Evolutionary conservation across 2,113 vertebrate species (phyloP).

Genomic region (Aspiorhynchus laticeps): DNA sequence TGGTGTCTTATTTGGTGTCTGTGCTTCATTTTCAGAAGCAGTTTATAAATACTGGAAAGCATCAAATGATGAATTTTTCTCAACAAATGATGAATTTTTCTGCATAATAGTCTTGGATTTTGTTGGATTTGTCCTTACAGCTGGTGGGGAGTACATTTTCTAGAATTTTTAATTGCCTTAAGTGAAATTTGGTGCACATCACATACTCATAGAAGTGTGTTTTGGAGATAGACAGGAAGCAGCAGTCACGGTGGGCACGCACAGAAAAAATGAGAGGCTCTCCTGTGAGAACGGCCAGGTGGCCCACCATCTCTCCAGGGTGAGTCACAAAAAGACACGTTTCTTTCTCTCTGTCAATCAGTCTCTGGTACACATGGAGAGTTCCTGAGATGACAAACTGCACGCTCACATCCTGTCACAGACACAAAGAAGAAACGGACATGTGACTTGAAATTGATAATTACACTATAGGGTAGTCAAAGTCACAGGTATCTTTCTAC

Average conservation of each 20-base stretch:
- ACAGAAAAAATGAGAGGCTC: constrained; percentile 94
- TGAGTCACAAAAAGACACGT: constrained; percentile 88
- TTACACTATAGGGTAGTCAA: neutral
- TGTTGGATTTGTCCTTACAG: neutral
- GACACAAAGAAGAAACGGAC: neutral
- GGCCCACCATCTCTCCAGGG: constrained; percentile 91
- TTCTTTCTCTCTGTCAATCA: constrained; percentile 89
- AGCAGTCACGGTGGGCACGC: constrained; percentile 88
- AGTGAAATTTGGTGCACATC: neutral
- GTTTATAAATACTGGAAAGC: neutral
- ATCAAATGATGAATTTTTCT: neutral
- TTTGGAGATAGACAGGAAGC: constrained; percentile 92
- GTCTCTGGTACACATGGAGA: constrained; percentile 90
- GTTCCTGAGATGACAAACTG: constrained; percentile 89
- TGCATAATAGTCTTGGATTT: neutral
- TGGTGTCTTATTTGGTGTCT: neutral
- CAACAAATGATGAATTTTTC: no score
- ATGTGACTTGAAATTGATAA: neutral
- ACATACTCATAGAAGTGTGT: constrained; percentile 94
- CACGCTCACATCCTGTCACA: constrained; percentile 84
- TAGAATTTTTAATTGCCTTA: neutral
- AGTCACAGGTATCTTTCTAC: constrained; percentile 63
- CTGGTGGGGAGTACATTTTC: neutral
- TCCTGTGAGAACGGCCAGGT: constrained; percentile 91
- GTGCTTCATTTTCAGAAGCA: neutral